Conservation (phyloP, 2,797 vertebrate genomes). For the Myioborus melanocephalus region DNA sequence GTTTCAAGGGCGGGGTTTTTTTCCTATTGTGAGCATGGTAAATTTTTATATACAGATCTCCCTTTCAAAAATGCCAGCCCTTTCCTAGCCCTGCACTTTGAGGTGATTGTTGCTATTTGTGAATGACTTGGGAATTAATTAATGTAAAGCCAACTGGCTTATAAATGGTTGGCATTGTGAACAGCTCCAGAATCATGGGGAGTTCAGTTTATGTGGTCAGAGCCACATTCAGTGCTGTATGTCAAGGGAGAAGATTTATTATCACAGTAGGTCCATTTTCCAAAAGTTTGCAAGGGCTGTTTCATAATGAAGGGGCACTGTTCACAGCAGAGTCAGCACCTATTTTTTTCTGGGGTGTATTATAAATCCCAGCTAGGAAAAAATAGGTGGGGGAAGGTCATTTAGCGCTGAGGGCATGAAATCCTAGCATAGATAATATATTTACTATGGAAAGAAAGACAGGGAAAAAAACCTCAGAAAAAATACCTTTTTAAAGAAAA, state of each 20-base stretch:
- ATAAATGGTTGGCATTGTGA: conserved; percentile 76
- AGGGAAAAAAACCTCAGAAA: background rate
- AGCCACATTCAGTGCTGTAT: conserved; percentile 27
- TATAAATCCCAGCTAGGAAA: background rate
- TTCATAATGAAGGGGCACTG: conserved; percentile 36
- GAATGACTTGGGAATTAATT: conserved; percentile 77
- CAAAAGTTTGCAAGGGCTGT: conserved; percentile 18
- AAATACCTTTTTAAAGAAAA: background rate
- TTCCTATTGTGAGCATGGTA: conserved; percentile 45
- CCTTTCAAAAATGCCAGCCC: conserved; percentile 67
- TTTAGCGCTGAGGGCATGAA: background rate
- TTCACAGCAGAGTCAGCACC: conserved; percentile 4
- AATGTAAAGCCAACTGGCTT: conserved; percentile 72
- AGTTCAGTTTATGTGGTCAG: conserved; percentile 67
- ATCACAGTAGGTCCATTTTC: conserved; percentile 36
- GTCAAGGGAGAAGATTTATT: conserved; percentile 68
- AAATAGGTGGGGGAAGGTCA: background rate
- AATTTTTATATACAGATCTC: conserved; percentile 65
- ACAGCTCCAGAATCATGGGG: conserved; percentile 32
- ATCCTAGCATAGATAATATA: background rate
- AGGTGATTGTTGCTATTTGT: conserved; percentile 73
- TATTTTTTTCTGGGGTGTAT: background rate
- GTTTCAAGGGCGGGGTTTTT: background rate
- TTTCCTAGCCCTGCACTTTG: conserved; percentile 54
- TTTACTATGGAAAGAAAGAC: background rate